Evolutionary conservation across 2,888 invertebrate genomes (phyloP).

Genomic region (Gari tellinella): DNA sequence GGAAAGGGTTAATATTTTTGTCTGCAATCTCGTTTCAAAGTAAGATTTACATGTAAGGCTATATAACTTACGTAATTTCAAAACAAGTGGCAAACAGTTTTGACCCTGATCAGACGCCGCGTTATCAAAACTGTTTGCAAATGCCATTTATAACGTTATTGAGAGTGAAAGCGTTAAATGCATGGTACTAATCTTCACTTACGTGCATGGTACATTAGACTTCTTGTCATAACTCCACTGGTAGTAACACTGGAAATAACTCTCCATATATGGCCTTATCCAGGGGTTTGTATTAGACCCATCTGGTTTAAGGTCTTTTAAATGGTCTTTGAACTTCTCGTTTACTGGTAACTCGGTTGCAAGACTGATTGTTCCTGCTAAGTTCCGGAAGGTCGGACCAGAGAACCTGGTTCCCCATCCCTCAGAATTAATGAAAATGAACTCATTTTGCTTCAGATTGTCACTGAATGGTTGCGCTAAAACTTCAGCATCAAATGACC

Average conservation of each 20-base stretch:
- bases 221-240: constrained; percentile 62
- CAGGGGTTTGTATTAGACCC: constrained; percentile 39
- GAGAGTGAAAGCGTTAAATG: too few relatives aligned
- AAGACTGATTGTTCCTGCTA: constrained; percentile 51
- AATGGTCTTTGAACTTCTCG: constrained; percentile 32
- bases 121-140: too few relatives aligned
- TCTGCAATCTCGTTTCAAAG: too few relatives aligned
- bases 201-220: constrained; percentile 36
- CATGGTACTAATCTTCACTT: too few relatives aligned
- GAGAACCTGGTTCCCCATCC: constrained; percentile 52
- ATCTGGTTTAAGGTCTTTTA: constrained; percentile 30
- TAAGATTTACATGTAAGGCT: too few relatives aligned
- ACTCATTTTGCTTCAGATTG: constrained; percentile 31
- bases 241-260: constrained; percentile 52
- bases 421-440: constrained; percentile 59
- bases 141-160: too few relatives aligned
- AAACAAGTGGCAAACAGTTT: too few relatives aligned
- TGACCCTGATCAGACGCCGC: too few relatives aligned
- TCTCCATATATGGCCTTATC: constrained; percentile 53
- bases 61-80: too few relatives aligned
- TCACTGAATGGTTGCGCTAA: constrained; percentile 24
- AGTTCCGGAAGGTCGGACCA: constrained; percentile 17
- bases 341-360: constrained; percentile 47
- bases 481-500: constrained; percentile 38
- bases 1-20: too few relatives aligned